These are phyloP conservation scores for Bombus polaris DNA, from an alignment of 1,140 invertebrate genomes.

Conservation along the genomic window DNA sequence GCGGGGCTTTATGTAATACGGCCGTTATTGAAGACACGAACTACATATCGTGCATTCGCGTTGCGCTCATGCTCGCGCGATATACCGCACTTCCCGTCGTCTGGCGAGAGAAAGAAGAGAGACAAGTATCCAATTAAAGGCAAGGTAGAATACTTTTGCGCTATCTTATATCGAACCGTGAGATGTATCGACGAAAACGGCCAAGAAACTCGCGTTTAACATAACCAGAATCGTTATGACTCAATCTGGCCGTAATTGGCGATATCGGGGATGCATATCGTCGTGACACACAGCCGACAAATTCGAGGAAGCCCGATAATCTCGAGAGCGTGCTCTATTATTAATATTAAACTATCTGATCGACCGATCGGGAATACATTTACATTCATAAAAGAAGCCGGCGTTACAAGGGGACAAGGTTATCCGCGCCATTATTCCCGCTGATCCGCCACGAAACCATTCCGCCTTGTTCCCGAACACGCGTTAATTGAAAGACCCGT, in stretches of 20 bases:
- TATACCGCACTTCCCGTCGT: neutral
- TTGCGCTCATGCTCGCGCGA: neutral
- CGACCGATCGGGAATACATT: constrained; percentile 57
- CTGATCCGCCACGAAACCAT: neutral
- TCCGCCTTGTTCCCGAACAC: neutral
- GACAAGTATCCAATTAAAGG: constrained; percentile 46
- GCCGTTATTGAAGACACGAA: constrained; percentile 23
- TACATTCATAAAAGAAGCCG: constrained; percentile 43
- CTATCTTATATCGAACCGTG: constrained; percentile 36
- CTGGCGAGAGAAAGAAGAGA: constrained; percentile 14
- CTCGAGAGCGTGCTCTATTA: constrained; percentile 29
- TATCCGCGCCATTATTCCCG: constrained; percentile 15
- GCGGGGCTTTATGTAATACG: constrained; percentile 17
- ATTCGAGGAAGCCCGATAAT: constrained; percentile 32
- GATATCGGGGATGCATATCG: constrained; percentile 30
- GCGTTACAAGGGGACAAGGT: constrained; percentile 11
- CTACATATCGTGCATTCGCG: neutral
- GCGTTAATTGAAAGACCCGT: neutral
- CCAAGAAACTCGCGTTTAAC: constrained; percentile 52
- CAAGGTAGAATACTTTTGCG: constrained; percentile 18
- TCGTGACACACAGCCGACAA: constrained; percentile 27
- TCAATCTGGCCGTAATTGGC: constrained; percentile 56
- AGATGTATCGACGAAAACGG: constrained; percentile 42
- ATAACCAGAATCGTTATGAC: constrained; percentile 62
- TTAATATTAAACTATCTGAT: constrained; percentile 48